phyloP scores from a whole-genome alignment of 1,140 invertebrate genomes.

The Brachionus plicatilis region DNA sequence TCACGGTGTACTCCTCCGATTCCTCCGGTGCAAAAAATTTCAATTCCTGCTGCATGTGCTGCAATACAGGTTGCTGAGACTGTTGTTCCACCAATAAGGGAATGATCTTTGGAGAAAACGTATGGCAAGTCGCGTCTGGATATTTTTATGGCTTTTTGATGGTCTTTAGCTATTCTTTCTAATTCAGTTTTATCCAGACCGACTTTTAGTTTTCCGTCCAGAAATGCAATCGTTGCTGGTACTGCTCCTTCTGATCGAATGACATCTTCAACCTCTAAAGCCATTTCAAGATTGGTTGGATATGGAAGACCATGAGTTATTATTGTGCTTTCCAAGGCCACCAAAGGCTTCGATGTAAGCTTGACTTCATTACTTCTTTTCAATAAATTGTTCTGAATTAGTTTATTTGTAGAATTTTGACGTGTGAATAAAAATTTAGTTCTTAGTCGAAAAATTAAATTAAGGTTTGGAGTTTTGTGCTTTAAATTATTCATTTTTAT shows the following conservation, averaged over 20 bases:
- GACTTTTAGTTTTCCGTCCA: slow-evolving; percentile 75
- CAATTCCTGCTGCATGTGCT: slow-evolving; percentile 72
- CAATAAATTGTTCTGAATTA: not conserved
- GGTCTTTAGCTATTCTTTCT: slow-evolving; percentile 53
- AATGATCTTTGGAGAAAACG: slow-evolving; percentile 49
- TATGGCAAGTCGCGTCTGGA: slow-evolving; percentile 79
- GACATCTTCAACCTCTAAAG: slow-evolving; percentile 71
- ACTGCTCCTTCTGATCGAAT: slow-evolving; percentile 69
- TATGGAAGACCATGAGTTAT: slow-evolving; percentile 97
- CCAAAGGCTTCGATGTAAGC: slow-evolving; percentile 62
- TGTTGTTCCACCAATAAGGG: slow-evolving; percentile 63
- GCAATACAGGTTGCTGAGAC: slow-evolving; percentile 86
- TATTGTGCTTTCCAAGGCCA: slow-evolving; percentile 92
- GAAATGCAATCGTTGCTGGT: slow-evolving; percentile 87
- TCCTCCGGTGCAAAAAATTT: slow-evolving; percentile 86
- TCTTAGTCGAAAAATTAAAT: not conserved
- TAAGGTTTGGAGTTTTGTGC: not conserved
- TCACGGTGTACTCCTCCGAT: slow-evolving; percentile 88
- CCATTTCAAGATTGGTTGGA: slow-evolving; percentile 82
- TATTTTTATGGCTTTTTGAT: slow-evolving; percentile 64
- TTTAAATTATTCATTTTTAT: not conserved
- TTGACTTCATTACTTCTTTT: slow-evolving; percentile 44
- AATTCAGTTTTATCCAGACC: slow-evolving; percentile 66
- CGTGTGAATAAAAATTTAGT: not conserved
- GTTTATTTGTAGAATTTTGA: not conserved